Base-by-base conservation (phyloP, 1,140 invertebrate genomes). In the Atopsyche davidsoni region DNA sequence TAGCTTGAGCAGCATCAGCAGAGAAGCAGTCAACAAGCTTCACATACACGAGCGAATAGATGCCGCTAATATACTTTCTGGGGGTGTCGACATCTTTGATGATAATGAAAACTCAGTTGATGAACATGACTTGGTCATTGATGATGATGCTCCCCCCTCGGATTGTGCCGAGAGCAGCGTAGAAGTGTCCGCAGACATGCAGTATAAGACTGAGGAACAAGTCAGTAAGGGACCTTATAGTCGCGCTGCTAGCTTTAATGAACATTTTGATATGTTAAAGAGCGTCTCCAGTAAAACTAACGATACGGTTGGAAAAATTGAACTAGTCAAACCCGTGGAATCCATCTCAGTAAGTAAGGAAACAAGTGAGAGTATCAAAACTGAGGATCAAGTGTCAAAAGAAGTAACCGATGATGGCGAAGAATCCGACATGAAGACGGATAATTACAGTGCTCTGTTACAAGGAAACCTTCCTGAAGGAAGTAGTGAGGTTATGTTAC, bases 91-190 rank as follows among this genome's bases (percentile, higher is more conserved):
- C 46, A 73, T 74, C 43, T 74, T 74, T 59, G 72, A 74, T 49
- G 71, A 72, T 36, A 71, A 70, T 61, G 69, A 73, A 19, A 72
- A 72, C 47, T 73, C 72, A 1, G 69, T 70, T 53, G 72, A 74
- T 59, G 72, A 65, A 14, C 62, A 70, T 59, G 72, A 73, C 32
- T 60, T 74, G 10, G 67, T 74, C 7, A 74, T 74, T 22, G 72
- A 74, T 57, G 72, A 74, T 35, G 54, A 56, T 34, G 41, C 54
- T n/a, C 48, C 43, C 14, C 54, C 54, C 22, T 49, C 46, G 0
- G 54, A 55, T 35, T 51, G 44, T 47, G 7, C 23, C 2, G 53
- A 55, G 17, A 51, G 40, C 34, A 39, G 50, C 2, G 28, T 28
- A 1, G 50, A 52, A 7, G 40, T 45, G 23, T 47, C 51, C 11